These are phyloP conservation scores for Aphis craccivora DNA, from an alignment of 1,140 invertebrate species.

Conservation along the genomic window DNA sequence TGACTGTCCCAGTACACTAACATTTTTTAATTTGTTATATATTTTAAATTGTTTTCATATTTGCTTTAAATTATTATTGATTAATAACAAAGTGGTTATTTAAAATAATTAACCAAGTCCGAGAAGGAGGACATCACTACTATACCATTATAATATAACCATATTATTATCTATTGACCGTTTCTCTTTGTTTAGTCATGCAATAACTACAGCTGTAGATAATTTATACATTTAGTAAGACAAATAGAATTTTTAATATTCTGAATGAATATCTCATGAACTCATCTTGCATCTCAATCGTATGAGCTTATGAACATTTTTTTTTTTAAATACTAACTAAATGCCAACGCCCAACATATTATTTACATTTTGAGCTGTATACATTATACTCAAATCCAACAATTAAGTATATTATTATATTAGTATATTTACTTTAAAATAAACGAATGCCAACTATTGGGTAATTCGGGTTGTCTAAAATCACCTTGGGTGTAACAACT, in stretches of 20 bases:
- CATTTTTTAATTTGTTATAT: background rate
- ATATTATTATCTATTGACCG: background rate
- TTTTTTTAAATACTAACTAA: too few species aligned
- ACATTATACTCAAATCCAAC: too few species aligned
- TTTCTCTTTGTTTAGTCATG: background rate
- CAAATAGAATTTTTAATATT: background rate
- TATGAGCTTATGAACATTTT: background rate
- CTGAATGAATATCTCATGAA: background rate
- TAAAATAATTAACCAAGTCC: background rate
- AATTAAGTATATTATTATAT: too few species aligned
- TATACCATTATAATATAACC: background rate
- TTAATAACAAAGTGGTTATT: background rate
- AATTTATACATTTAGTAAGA: background rate
- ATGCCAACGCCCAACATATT: too few species aligned
- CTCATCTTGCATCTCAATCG: background rate
- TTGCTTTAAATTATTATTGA: background rate
- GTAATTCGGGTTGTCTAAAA: too few species aligned
- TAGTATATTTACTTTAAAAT: too few species aligned
- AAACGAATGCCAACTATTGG: too few species aligned
- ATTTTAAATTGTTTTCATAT: background rate
- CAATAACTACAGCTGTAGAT: background rate
- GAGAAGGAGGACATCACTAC: too few species aligned
- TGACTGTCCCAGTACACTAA: background rate
- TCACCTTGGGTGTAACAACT: background rate
- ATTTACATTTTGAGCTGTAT: too few species aligned